These are phyloP conservation scores for Maconellicoccus hirsutus DNA, from an alignment of 1,140 invertebrate genomes.

Conservation along the genomic window DNA sequence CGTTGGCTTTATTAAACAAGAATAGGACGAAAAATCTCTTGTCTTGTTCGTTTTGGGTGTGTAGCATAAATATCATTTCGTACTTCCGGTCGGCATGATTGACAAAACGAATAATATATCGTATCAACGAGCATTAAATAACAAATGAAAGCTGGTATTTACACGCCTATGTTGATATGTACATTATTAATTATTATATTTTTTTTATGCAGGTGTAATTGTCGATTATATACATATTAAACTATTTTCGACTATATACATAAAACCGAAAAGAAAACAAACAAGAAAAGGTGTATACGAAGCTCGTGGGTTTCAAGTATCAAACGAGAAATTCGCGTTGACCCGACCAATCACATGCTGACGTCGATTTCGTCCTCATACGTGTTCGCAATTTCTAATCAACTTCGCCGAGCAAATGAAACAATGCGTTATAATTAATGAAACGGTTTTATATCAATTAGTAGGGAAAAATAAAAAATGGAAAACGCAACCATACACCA, in stretches of 20 bases:
- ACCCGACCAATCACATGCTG: no score
- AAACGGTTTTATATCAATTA: background rate
- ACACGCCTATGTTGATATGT: slow-evolving; percentile 3
- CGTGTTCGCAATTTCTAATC: background rate
- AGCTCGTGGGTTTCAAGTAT: background rate
- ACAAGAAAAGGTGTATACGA: background rate
- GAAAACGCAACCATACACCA: background rate
- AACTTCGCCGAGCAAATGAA: background rate
- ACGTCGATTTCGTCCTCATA: no score
- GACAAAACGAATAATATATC: background rate
- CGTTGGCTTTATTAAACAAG: background rate
- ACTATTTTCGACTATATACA: background rate
- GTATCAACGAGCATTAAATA: background rate
- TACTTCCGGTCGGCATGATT: background rate
- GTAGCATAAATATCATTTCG: slow-evolving; percentile 2
- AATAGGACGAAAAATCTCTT: background rate
- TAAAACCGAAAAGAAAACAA: no score
- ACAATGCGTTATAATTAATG: background rate
- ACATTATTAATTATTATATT: slow-evolving; percentile 10
- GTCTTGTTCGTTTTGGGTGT: background rate
- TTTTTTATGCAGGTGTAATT: background rate
- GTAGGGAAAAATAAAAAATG: no score
- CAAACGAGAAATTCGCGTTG: no score
- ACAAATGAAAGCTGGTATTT: background rate
- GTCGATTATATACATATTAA: no score